Evolutionary conservation across 2,797 vertebrate genomes (phyloP), one percentile per base, ranked within the genome.

Genomic region (Semotilus atromaculatus): DNA sequence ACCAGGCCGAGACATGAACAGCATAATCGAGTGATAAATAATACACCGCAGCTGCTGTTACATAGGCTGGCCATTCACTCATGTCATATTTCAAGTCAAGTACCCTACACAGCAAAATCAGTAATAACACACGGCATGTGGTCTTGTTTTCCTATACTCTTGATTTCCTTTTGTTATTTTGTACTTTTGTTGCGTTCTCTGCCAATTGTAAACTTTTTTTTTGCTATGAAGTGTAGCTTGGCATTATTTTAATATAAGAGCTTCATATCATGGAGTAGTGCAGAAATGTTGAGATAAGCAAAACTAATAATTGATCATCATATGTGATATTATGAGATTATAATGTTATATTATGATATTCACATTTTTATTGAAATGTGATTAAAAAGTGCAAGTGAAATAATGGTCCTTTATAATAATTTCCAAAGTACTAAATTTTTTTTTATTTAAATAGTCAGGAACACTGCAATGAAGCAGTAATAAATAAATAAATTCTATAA

Each of bases 11-110:
- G 53, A 60, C 67, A 26, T n/a, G 16, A 75, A 75, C 3, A 8
- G 5, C n/a, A 60, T 77, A 77, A 77, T 45, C 77, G 21, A 77
- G 26, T 26, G 8, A 34, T 68, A 68, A 55, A 76, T 19, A 19
- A 55, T 53, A 29, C 7, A 31, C 9, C 45, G 38, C 68, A 53
- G n/a, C 43, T 13, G 55, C 8, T 62, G 55, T 73, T 45, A 79
- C 6, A 13, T 5, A 60, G 19, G 21, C 40, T 51, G 58, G 5
- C 14, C 21, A 1, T 48, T 82, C 21, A 81, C 34, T 40, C 66
- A 14, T 40, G 11, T 66, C 31, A n/a, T 40, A 23, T 13, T 45
- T 66, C 34, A 67, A 11, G 6, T 64, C 19, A 66, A 66, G 74
- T 60, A 60, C 74, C 4, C 3, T 60, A 60, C 40, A 77, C 23